phyloP scores from a whole-genome alignment of 2,113 vertebrate genomes.

The Salvelinus fontinalis region DNA sequence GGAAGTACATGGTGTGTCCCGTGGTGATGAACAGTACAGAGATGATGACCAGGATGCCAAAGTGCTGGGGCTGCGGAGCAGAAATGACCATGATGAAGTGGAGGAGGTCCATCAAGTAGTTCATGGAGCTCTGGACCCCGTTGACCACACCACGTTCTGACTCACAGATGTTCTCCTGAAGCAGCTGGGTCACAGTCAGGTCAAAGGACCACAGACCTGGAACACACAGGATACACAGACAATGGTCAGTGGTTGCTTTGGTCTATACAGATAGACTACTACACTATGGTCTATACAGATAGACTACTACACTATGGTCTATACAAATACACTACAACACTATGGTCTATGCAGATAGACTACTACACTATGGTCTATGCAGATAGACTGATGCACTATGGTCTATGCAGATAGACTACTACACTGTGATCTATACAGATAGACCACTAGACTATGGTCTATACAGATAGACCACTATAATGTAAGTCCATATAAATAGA shows the following conservation, averaged over 20 bases:
- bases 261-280: too few species aligned
- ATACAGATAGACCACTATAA: too few species aligned
- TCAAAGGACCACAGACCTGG: conserved; percentile 80
- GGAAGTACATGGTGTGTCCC: conserved; percentile 76
- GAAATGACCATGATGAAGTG: conserved; percentile 76
- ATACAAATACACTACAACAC: too few species aligned
- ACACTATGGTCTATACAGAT: too few species aligned
- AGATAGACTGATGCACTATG: too few species aligned
- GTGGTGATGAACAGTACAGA: conserved; percentile 79
- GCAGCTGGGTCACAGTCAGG: conserved; percentile 75
- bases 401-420: too few species aligned
- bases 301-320: too few species aligned
- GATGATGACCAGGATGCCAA: conserved; percentile 72
- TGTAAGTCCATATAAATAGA: too few species aligned
- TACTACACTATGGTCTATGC: too few species aligned
- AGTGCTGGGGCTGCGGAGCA: conserved; percentile 71
- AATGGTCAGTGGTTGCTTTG: background rate
- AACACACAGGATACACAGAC: conserved; percentile 24
- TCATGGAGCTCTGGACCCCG: conserved; percentile 80
- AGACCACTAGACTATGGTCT: too few species aligned
- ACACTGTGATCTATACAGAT: too few species aligned
- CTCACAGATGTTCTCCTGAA: conserved; percentile 79
- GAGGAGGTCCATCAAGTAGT: conserved; percentile 79
- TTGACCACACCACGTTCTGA: conserved; percentile 76
- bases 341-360: too few species aligned